Evolutionary conservation across 2,113 vertebrate genomes (phyloP).

Genomic region (Nematolebias whitei): DNA sequence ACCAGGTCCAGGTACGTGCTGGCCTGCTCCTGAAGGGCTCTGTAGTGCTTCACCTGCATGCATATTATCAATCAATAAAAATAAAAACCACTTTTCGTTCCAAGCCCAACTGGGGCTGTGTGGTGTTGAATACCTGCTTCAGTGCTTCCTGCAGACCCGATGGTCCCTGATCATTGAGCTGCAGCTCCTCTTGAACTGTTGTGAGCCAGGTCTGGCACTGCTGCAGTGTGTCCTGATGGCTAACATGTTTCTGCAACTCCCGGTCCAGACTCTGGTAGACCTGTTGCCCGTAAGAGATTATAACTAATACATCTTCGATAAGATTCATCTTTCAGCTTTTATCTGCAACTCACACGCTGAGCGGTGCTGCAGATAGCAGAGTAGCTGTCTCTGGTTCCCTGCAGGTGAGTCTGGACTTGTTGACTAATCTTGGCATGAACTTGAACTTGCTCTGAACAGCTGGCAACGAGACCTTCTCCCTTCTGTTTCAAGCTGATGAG

Average conservation of each 20-base stretch:
- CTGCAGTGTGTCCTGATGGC: constrained; percentile 91
- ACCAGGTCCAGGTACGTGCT: constrained; percentile 95
- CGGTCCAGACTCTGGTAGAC: constrained; percentile 93
- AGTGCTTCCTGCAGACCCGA: constrained; percentile 87
- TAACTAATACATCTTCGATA: no score
- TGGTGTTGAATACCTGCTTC: constrained; percentile 83
- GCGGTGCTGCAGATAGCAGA: constrained; percentile 95
- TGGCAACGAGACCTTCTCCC: constrained; percentile 85
- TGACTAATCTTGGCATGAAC: constrained; percentile 90
- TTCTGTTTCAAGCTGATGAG: constrained; percentile 85
- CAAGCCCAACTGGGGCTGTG: not conserved
- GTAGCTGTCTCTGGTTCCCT: constrained; percentile 93
- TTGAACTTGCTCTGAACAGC: constrained; percentile 88
- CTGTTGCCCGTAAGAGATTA: constrained; percentile 67
- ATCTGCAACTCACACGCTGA: constrained; percentile 86
- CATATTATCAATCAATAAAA: constrained; percentile 1
- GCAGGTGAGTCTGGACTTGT: constrained; percentile 87
- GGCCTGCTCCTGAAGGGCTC: constrained; percentile 93
- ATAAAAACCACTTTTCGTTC: not conserved
- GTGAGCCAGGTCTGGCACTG: constrained; percentile 92
- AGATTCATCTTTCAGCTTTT: no score
- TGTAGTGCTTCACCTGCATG: constrained; percentile 89
- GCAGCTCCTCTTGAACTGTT: constrained; percentile 86
- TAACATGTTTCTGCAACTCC: constrained; percentile 95
- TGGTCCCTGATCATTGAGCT: constrained; percentile 80